Evolutionary conservation across 2,113 vertebrate species (phyloP).

Genomic region (Mastomys natalensis): DNA sequence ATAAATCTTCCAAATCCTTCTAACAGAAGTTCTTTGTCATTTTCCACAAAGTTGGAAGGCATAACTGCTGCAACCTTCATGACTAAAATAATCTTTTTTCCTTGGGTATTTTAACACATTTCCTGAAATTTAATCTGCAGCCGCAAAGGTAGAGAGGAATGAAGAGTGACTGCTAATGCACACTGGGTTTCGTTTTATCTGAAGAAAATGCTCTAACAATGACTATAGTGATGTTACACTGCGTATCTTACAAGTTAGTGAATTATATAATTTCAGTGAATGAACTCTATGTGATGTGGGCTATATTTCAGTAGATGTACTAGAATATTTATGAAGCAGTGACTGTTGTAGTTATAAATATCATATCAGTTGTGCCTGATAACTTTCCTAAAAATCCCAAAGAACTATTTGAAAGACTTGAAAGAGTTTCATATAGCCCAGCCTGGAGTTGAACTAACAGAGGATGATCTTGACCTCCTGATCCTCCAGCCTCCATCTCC

Average conservation of each 20-base stretch:
- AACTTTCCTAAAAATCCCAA: slow-evolving; percentile 76
- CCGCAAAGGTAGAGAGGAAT: accelerated
- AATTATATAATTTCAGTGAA: not conserved
- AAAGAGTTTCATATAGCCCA: not conserved
- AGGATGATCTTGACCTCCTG: not conserved
- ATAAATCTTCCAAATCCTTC: not conserved
- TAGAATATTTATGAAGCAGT: slow-evolving; percentile 60
- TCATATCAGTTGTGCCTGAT: slow-evolving; percentile 66
- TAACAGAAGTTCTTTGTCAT: not conserved
- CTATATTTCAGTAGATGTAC: not conserved
- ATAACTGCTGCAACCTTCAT: not conserved
- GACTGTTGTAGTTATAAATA: slow-evolving; percentile 68
- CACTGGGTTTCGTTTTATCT: not conserved
- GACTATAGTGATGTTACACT: not conserved
- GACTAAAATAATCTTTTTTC: not conserved
- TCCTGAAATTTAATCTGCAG: not conserved
- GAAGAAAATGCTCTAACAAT: not conserved
- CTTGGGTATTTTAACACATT: not conserved
- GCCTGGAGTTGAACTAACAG: not conserved
- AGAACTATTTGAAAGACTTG: not conserved
- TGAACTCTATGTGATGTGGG: not conserved
- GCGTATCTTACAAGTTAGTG: not conserved
- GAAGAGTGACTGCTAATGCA: too few species aligned
- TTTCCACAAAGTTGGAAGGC: not conserved
- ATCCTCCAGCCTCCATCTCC: not conserved